Conservation (phyloP, 2,113 vertebrate species). For the Ploceus nigricollis region DNA sequence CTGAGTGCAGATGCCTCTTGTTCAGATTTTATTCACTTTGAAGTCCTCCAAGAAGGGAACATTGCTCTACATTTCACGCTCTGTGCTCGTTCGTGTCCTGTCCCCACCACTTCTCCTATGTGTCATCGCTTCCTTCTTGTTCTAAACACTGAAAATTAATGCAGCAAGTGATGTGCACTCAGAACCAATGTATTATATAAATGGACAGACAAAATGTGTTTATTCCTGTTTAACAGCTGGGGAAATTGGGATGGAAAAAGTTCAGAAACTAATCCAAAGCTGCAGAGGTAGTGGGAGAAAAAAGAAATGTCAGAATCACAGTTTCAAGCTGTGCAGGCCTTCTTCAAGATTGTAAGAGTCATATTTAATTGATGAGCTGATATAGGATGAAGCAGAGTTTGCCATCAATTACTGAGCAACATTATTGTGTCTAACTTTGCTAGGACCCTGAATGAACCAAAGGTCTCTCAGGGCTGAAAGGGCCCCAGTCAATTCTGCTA, state of each 20-base stretch:
- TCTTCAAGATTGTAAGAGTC: neutral
- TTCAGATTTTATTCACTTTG: neutral
- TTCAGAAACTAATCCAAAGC: neutral
- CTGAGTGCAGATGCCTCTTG: neutral
- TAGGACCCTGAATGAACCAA: neutral
- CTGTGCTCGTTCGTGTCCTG: fast-evolving
- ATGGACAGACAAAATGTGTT: neutral
- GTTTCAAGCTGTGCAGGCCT: neutral
- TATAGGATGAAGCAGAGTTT: neutral
- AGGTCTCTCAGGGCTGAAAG: neutral
- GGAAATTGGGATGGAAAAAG: neutral
- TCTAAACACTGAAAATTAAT: neutral
- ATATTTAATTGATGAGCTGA: neutral
- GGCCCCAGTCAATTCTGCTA: neutral
- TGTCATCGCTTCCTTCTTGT: fast-evolving
- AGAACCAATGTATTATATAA: neutral
- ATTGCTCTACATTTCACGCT: neutral
- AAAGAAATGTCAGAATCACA: neutral
- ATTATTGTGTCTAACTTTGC: neutral
- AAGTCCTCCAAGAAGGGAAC: neutral
- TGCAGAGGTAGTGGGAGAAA: neutral
- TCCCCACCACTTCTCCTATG: neutral
- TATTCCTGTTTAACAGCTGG: neutral
- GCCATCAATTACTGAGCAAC: slow-evolving; percentile 13
- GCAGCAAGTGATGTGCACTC: neutral